A percentile compares a stretch with the other conserved stretches of the same genome.
These are phyloP conservation scores for Camponotus fellah DNA, from an alignment of 2,888 invertebrate species.

Conservation along the genomic window DNA sequence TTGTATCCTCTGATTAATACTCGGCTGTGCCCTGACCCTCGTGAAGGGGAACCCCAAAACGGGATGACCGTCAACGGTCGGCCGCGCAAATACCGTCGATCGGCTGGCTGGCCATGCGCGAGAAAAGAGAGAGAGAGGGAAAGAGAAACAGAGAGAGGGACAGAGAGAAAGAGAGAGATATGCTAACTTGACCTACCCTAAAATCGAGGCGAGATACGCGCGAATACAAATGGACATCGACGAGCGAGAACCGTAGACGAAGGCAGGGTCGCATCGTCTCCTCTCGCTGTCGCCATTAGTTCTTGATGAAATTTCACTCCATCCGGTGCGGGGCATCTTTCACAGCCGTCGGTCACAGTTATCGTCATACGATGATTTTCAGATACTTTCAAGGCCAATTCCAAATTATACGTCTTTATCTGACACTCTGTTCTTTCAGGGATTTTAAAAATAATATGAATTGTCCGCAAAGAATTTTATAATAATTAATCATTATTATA, in stretches of 20 bases:
- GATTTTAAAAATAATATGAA: neutral
- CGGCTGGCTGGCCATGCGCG: slow-evolving; percentile 40
- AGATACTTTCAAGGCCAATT: neutral
- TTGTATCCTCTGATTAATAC: neutral
- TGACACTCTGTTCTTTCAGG: too few relatives aligned
- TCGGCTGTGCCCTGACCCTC: neutral
- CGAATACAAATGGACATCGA: slow-evolving; percentile 41
- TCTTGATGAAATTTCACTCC: slow-evolving; percentile 51
- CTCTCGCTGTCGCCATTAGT: slow-evolving; percentile 26
- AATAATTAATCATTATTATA: neutral
- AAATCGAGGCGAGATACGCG: slow-evolving; percentile 66
- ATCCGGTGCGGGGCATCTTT: slow-evolving; percentile 38
- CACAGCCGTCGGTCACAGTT: neutral
- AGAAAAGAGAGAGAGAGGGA: slow-evolving; percentile 17
- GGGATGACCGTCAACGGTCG: slow-evolving; percentile 64
- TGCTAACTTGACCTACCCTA: slow-evolving; percentile 69
- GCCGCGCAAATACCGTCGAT: slow-evolving; percentile 51
- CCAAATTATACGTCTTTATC: neutral
- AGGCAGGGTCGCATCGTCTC: slow-evolving; percentile 32
- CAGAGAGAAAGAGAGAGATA: slow-evolving; percentile 7
- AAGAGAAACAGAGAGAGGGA: slow-evolving; percentile 19
- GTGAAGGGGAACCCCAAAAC: slow-evolving; percentile 44
- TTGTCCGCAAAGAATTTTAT: neutral
- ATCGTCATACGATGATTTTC: slow-evolving; percentile 2
- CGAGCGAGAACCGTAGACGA: slow-evolving; percentile 23